Percentiles rank a stretch among this genome's conserved stretches.
Evolutionary conservation across 2,797 vertebrate species (phyloP).

Genomic region (Tarsius wallacei): DNA sequence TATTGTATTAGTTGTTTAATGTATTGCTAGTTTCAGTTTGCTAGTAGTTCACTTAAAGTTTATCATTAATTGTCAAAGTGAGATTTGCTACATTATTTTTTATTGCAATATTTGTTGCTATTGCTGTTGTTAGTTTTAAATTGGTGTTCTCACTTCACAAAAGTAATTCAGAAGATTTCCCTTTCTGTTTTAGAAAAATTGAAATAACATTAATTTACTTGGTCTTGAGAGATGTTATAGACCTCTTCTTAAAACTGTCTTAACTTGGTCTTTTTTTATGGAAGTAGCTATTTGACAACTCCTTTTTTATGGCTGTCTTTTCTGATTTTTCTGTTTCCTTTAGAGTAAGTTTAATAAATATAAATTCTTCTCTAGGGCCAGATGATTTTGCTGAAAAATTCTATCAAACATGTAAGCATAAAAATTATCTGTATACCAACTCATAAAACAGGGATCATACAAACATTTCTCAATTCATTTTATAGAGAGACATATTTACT

Average conservation of each 20-base stretch:
- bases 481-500: neutral
- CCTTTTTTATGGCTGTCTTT: slow-evolving; percentile 4
- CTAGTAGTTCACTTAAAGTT: slow-evolving; percentile 27
- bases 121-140: neutral
- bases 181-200: slow-evolving; percentile 20
- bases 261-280: neutral
- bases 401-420: neutral
- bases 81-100: neutral
- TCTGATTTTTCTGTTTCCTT: slow-evolving; percentile 5
- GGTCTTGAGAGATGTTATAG: neutral
- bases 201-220: neutral
- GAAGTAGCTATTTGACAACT: neutral
- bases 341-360: slow-evolving; percentile 16
- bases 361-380: neutral
- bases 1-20: neutral
- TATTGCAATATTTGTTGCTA: neutral
- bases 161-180: neutral
- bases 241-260: neutral
- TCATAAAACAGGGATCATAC: neutral
- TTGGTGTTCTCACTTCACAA: neutral
- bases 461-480: neutral
- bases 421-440: neutral
- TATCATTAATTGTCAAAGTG: neutral
- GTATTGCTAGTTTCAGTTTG: neutral
- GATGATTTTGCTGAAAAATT: neutral